Conservation (phyloP, 2,888 invertebrate species). For the Xanthia togata region DNA sequence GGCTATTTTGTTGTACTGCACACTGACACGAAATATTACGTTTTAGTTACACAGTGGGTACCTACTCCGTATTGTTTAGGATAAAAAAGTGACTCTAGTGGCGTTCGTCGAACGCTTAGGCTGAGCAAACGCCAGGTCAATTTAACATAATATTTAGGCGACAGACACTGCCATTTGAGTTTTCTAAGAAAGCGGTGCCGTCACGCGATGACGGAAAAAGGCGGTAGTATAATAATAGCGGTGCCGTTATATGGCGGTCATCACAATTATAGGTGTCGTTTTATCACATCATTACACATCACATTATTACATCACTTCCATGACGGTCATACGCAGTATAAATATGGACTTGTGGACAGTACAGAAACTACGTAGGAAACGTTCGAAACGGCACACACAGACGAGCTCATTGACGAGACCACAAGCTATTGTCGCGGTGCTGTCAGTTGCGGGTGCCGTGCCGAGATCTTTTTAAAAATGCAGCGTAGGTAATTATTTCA, state of each 20-base stretch:
- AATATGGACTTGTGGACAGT: no score
- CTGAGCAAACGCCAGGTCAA: background rate
- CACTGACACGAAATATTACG: background rate
- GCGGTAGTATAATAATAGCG: background rate
- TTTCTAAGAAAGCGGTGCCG: background rate
- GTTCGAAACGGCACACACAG: no score
- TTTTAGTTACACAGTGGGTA: background rate
- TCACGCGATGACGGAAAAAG: background rate
- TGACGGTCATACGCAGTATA: background rate
- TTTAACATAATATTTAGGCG: background rate
- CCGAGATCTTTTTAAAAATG: no score
- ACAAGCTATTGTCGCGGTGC: no score
- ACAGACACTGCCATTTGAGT: background rate
- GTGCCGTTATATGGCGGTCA: background rate
- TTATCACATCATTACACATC: no score
- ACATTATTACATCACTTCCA: no score
- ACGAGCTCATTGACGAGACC: no score
- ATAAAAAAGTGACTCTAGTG: background rate
- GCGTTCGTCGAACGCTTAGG: background rate
- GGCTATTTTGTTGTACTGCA: background rate
- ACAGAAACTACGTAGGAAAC: no score
- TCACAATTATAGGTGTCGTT: background rate
- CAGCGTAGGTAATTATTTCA: no score
- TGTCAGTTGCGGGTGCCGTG: no score
- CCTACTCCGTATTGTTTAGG: background rate